Base-by-base conservation (phyloP, 1,140 invertebrate genomes). In the Drosophila parvula region DNA sequence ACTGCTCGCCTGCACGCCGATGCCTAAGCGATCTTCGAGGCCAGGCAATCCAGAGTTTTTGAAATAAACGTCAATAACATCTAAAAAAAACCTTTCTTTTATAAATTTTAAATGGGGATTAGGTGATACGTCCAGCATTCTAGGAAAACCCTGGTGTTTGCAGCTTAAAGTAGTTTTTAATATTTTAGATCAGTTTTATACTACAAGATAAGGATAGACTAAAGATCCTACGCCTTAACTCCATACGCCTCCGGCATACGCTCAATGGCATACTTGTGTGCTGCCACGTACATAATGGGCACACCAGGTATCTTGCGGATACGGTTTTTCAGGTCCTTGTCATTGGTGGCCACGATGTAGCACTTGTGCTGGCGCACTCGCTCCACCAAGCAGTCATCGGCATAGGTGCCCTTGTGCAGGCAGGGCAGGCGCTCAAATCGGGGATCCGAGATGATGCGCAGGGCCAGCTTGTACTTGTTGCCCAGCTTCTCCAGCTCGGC, bases 271-370 rank as follows among this genome's bases (percentile, higher is more conserved):
- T 97, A 99, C 79, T 96, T 96, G 93, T 98, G 97, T 67, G 98
- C 95, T 8, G 96, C 94, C 50, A 99, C 96, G 93, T 96, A 99
- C 98, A 99, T 99, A 57, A 99, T 99, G 0, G 99, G 99, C 3
- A 99, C 98, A 51, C 99, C 99, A 1, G 99, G 98, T 89, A 99
- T 98, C 94, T 99, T 99, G 61, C 99, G 93, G 62, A 99, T 98
- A 91, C 99, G 94, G 89, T 97, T 94, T 92, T 99, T 99, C 32
- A 99, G 93, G 93, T 99, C 99, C 92, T 97, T 98, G 93, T 99
- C 99, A 94, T 99, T 99, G 4, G 99, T 99, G 8, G 98, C 99
- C 16, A 99, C 98, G 81, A 99, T 99, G 92, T 99, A 99, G 93
- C 98, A 99, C 92, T 99, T 99, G 92, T 99, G 98, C 95, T 99